Evolutionary conservation across 2,888 invertebrate genomes (phyloP), one percentile per base, ranked within the genome.

Genomic region (Lamellibrachia columna): DNA sequence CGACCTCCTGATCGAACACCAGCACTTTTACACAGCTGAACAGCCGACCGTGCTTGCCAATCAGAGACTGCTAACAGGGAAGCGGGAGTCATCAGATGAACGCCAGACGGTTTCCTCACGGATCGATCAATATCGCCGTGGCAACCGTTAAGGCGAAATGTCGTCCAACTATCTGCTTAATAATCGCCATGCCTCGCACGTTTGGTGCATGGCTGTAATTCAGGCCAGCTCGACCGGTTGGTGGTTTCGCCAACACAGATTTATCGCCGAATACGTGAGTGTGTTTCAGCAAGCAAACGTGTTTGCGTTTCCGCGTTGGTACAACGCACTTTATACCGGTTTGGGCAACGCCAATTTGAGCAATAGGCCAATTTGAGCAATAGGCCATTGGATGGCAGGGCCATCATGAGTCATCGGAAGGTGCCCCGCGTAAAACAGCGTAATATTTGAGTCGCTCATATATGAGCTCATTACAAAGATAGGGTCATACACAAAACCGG

Each of bases 11-110:
- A 3, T 15, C 15, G 40, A 40, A 40, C 40, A 15, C 75, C 4
- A 22, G 75, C 75, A 75, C 11, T 22, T 15, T 75, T 22, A 22
- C 75, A 75, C 22, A 75, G 75, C 15, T 75, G 15, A 75, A 75
- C 75, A 11, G 15, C 75, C 75, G 22, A 75, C 15, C 75, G 75
- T 15, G 75, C 22, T 75, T 75, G 75, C 75, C 22, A 75, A 6
- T 75, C 75, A 3, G 75, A 22, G 22, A 22, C n/a, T 75, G 3
- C 75, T n/a, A 75, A 75, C 22, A n/a, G n/a, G 75, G 75, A 75
- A 75, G 75, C 75, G 15, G 75, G 75, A 75, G 22, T 75, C 75
- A n/a, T 75, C 75, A 75, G 75, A 75, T 75, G 75, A 75, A 75
- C 22, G 22, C 75, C 75, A 75, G 75, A 75, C 75, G 55, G 3